Base-by-base conservation (phyloP, 2,113 vertebrate species). In the Nansenia antarctica region DNA sequence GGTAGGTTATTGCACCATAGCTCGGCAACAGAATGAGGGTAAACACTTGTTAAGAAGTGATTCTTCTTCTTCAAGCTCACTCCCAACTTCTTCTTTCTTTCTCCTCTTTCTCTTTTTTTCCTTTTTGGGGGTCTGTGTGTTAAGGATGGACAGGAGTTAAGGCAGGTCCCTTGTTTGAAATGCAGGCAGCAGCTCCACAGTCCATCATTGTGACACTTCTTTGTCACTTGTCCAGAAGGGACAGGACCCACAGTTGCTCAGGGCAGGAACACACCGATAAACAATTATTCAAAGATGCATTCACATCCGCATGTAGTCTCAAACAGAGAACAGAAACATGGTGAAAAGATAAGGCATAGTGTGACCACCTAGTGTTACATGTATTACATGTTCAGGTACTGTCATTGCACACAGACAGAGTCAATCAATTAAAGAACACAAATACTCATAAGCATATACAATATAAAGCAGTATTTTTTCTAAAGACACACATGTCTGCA, bases 21-120 rank as follows among this genome's bases (percentile, higher is more conserved):
- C 85, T 89, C 86, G 76, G 87, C 86, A 82, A 88, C 83, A 85
- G 89, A 89, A 85, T 84, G 80, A 86, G 87, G 79, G 87, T 88
- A 91, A 92, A 91, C 89, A 91, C 90, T 92, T 93, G 91, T 92
- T 90, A 88, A 88, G 62, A 76, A 76, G 62, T 64, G 86, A 88
- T 90, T 88, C 84, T 73, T 83, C 87, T 88, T 81, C 83, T 82
- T 70, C 39, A 34, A 70, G 45, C 78, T 81, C 67, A 45, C 77
- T 81, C 72, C 77, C 73, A 69, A 57, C 73, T 79, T 73, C 72
- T 79, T 85, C 80, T 86, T 65, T n/a, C n/a, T 74, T 32, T 59
- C 8, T 68, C n/a, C 26, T 27, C 30, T 30, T 73, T 37, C 58
- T 58, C 49, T 52, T 31, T 68, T 60, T 71, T 80, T 61, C 72